Conservation (phyloP, 2,888 invertebrate genomes). For the Dicycla oo region DNA sequence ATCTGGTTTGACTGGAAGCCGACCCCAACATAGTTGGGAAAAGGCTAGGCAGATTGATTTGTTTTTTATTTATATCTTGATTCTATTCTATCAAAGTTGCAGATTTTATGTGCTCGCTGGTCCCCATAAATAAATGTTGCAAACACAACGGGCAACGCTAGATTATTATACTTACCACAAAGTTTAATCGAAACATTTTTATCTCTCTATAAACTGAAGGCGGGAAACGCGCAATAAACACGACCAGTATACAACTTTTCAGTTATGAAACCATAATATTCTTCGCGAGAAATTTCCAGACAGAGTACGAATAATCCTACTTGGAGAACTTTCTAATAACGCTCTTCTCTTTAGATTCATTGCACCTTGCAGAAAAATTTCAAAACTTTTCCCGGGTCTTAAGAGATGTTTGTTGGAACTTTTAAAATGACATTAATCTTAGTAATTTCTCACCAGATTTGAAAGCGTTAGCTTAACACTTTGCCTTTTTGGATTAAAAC, state of each 20-base stretch:
- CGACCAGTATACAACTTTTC: constrained; percentile 67
- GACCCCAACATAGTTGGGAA: too few species aligned
- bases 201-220: constrained; percentile 57
- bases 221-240: constrained; percentile 59
- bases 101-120: constrained; percentile 7
- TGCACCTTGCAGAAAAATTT: constrained; percentile 84
- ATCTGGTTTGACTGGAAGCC: too few species aligned
- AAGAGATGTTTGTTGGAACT: constrained; percentile 81
- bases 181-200: constrained; percentile 64
- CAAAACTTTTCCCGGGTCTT: constrained; percentile 76
- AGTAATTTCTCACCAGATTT: constrained; percentile 77
- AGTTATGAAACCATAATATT: constrained; percentile 74
- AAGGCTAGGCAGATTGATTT: too few species aligned
- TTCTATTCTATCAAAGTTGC: not conserved
- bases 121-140: constrained; percentile 16
- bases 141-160: not conserved
- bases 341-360: constrained; percentile 82
- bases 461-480: constrained; percentile 71
- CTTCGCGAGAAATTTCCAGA: constrained; percentile 70
- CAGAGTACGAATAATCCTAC: constrained; percentile 77
- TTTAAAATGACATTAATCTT: constrained; percentile 82
- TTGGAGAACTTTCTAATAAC: constrained; percentile 85
- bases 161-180: constrained; percentile 46
- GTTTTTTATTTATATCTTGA: too few species aligned
- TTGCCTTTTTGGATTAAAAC: constrained; percentile 66